phyloP scores from a whole-genome alignment of 2,113 vertebrate species.

The Passer domesticus region DNA sequence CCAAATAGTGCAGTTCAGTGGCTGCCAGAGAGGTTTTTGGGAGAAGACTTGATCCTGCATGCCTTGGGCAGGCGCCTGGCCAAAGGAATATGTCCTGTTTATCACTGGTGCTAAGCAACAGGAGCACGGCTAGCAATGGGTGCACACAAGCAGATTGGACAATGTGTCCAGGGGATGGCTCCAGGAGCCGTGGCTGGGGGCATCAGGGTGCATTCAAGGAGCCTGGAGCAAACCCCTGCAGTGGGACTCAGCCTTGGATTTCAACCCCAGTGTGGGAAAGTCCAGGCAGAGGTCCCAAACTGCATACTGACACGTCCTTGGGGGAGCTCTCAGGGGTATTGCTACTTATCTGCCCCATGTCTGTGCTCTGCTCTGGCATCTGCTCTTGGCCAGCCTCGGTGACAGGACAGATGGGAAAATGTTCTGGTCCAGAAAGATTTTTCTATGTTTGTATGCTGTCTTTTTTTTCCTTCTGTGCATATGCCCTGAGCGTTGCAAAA shows the following conservation, averaged over 20 bases:
- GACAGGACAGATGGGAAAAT: not conserved
- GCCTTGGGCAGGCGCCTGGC: not conserved
- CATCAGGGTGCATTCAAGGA: not conserved
- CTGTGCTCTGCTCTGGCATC: not conserved
- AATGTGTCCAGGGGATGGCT: rapidly evolving
- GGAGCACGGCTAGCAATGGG: not conserved
- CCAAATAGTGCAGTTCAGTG: not conserved
- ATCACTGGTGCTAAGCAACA: not conserved
- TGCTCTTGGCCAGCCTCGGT: not conserved
- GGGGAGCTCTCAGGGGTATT: not conserved
- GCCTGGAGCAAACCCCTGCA: not conserved
- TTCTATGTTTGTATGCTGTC: not conserved
- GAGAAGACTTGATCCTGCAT: constrained; percentile 20
- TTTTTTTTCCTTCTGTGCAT: not conserved
- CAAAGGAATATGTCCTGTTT: not conserved
- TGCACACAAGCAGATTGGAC: not conserved
- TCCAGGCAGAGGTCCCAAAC: not conserved
- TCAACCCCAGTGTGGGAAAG: not conserved
- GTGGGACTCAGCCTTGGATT: not conserved
- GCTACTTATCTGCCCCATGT: not conserved
- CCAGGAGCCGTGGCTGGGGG: rapidly evolving
- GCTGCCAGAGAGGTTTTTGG: not conserved
- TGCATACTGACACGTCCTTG: not conserved
- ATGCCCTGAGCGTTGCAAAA: not conserved
- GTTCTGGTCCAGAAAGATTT: not conserved